Evolutionary conservation across 2,888 invertebrate species (phyloP), one percentile per base, ranked within the genome.

Genomic region (Dolichopus griseipennis): DNA sequence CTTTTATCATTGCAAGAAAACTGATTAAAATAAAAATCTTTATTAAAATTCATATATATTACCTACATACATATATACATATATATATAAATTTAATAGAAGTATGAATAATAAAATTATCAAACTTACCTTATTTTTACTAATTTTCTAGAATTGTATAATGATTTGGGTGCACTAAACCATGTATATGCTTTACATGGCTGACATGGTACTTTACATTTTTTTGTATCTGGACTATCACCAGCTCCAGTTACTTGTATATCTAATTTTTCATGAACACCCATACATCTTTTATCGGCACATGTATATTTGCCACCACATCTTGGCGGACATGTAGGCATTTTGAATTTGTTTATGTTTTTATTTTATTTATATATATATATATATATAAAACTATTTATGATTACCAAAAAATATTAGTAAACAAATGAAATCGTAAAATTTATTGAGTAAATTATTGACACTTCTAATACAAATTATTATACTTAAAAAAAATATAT

Each of bases 101-200:
- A n/a, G n/a, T 9, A 34, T 7, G 5, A 34, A 34, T 34, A 34
- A 9, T 7, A 34, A 43, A 9, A 43, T 43, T 15, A 43, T 43
- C 12, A 43, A 52, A 52, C 52, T 52, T 52, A 52, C 52, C 18
- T 52, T 52, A 52, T 52, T 52, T 18, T 52, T 18, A 78, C 71
- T 72, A 78, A 72, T 74, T 77, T 77, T 66, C 69, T 72, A 3
- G 65, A 67, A 41, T 73, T 72, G 69, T 76, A 72, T 68, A 80
- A 72, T n/a, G 82, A 75, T 70, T 79, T 79, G 3, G 82, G 82
- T 15, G 78, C 77, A 69, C 79, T 79, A 68, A 79, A 78, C 79
- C 81, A 82, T 74, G 81, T 80, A 73, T 81, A 82, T 68, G 79
- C 75, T 65, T 78, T 78, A 70, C 78, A 81, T 21, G 80, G 78